Evolutionary conservation across 1,140 invertebrate genomes (phyloP), one percentile per base, ranked within the genome.

Genomic region (Zaprionus inermis): DNA sequence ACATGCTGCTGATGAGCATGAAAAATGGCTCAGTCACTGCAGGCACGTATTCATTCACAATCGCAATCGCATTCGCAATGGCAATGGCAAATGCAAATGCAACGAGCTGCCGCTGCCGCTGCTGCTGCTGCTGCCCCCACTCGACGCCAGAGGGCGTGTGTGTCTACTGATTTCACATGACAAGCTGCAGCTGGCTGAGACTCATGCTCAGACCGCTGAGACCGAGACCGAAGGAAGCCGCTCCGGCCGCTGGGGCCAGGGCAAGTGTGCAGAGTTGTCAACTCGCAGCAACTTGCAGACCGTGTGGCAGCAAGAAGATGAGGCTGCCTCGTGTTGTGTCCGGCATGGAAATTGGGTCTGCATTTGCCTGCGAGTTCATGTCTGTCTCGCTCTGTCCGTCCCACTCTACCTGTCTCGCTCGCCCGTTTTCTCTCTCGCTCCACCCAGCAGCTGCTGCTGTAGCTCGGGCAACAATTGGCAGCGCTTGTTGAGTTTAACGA

Each of bases 191-290:
- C 76, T 81, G 71, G 71, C 24, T 41, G 5, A 44, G 59, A 44
- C 24, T 41, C n/a, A 52, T 54, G 54, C 57, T 59, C 28, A 44
- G 60, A 10, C 41, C 11, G 38, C 18, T 44, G n/a, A 5, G 11
- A 9, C 34, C 4, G 36, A n/a, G 14, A 11, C 36, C 10, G 30
- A 41, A 49, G 44, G 44, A 49, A 49, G 74, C 78, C 63, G 49
- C 44, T 14, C 20, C 11, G 28, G 24, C 20, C 11, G 58, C 58
- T 66, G 54, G 34, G 57, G 81, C 81, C 82, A 56, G 70, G 76
- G 82, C 66, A 73, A 86, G 79, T 82, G 83, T 76, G 79, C 82
- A 86, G 72, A 86, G 83, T 88, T 86, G 83, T 88, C 82, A 82
- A 88, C 81, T 78, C 38, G 49, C 18, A 57, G 41, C 52, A 16